phyloP scores from a whole-genome alignment of 2,113 vertebrate genomes.

The Ammodramus savannarum region DNA sequence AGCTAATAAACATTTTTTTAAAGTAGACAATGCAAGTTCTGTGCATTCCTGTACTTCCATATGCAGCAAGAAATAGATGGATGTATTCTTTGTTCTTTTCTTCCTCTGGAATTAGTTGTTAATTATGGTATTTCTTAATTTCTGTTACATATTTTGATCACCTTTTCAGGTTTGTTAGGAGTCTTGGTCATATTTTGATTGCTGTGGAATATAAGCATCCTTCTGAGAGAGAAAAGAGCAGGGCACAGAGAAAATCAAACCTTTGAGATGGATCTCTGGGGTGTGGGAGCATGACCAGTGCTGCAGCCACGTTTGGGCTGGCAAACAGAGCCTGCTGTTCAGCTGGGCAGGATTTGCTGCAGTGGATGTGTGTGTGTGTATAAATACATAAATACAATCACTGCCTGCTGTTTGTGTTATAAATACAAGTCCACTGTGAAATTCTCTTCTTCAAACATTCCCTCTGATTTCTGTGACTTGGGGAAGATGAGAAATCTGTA shows the following conservation, averaged over 20 bases:
- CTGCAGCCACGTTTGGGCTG: neutral
- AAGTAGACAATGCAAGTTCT: neutral
- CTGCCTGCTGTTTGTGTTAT: neutral
- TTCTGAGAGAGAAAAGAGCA: neutral
- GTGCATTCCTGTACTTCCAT: neutral
- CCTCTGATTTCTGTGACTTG: neutral
- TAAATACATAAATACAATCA: neutral
- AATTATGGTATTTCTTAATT: neutral
- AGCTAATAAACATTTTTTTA: neutral
- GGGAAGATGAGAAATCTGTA: neutral
- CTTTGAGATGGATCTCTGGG: fast-evolving
- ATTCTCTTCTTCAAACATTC: neutral
- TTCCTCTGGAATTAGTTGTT: neutral
- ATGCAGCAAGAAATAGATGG: neutral
- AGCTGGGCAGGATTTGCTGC: neutral
- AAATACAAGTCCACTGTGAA: neutral
- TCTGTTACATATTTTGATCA: neutral
- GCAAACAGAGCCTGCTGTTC: neutral
- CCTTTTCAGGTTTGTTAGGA: neutral
- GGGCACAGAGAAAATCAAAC: neutral
- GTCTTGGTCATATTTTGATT: neutral
- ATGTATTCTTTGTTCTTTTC: neutral
- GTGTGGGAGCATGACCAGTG: neutral
- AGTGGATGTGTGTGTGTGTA: neutral
- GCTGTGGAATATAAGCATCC: neutral